A percentile compares a stretch with the other conserved stretches of the same genome.
These are phyloP conservation scores for Aphrophora alni DNA, from an alignment of 2,888 invertebrate genomes.

Conservation along the genomic window DNA sequence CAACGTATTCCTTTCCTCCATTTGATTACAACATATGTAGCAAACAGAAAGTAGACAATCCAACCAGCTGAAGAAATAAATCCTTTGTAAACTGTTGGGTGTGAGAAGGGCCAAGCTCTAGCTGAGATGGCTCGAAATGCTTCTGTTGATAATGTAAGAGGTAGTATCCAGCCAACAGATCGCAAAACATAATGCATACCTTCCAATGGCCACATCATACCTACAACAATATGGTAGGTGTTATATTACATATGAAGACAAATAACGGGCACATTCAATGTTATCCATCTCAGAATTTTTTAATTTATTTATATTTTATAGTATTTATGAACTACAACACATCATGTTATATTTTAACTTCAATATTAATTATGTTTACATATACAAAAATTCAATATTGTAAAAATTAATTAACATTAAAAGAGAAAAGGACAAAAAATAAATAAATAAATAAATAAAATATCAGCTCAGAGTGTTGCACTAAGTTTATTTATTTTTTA, in stretches of 20 bases:
- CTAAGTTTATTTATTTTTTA: no score
- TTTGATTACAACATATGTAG: constrained; percentile 64
- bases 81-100: constrained; percentile 75
- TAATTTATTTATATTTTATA: no score
- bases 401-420: no score
- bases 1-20: constrained; percentile 41
- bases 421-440: no score
- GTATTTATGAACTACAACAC: no score
- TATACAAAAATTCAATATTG: no score
- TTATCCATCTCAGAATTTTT: no score
- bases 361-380: no score
- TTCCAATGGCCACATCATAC: constrained; percentile 66
- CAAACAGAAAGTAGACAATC: constrained; percentile 64
- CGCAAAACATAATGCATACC: constrained; percentile 69
- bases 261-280: no score
- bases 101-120: constrained; percentile 73
- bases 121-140: constrained; percentile 78
- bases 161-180: constrained; percentile 70
- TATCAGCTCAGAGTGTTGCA: no score
- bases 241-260: constrained; percentile 59
- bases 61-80: constrained; percentile 71
- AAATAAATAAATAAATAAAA: no score
- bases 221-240: constrained; percentile 35
- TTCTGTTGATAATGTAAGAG: constrained; percentile 80
- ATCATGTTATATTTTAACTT: no score